A percentile compares a stretch with the other conserved stretches of the same genome.
Evolutionary conservation across 2,888 invertebrate genomes (phyloP).

Genomic region (Syrista parreyssii): DNA sequence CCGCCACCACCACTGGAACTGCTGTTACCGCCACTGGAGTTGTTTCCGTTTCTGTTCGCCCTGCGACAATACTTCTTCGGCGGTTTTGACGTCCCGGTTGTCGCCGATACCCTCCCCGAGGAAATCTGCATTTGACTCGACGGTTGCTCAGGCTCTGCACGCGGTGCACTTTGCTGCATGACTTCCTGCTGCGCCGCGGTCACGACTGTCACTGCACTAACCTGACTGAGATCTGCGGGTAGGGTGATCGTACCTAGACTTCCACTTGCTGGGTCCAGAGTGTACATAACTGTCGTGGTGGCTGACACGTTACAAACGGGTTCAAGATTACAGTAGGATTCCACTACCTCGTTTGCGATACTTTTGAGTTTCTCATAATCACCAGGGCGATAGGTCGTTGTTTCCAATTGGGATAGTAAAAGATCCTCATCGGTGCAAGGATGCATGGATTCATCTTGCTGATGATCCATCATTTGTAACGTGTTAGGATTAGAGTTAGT

Average conservation of each 20-base stretch:
- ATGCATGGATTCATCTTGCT: constrained; percentile 72
- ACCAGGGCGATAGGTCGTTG: constrained; percentile 72
- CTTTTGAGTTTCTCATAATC: constrained; percentile 88
- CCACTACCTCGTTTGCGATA: constrained; percentile 85
- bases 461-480: constrained; percentile 51
- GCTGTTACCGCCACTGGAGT: constrained; percentile 58
- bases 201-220: constrained; percentile 62
- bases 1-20: constrained; percentile 57
- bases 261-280: constrained; percentile 60
- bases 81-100: constrained; percentile 74
- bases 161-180: constrained; percentile 31
- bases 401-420: constrained; percentile 75
- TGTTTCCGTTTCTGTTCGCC: constrained; percentile 60
- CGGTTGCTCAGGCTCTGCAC: constrained; percentile 67
- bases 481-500: constrained; percentile 35
- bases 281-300: constrained; percentile 64
- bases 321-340: constrained; percentile 79
- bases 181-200: constrained; percentile 56
- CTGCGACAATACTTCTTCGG: constrained; percentile 79
- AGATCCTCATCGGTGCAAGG: constrained; percentile 76
- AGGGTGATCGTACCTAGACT: constrained; percentile 62
- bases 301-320: constrained; percentile 59
- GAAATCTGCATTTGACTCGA: constrained; percentile 66
- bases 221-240: constrained; percentile 60
- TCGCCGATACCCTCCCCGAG: constrained; percentile 68